Percentiles rank a stretch among this genome's conserved stretches.
Evolutionary conservation across 2,888 invertebrate species (phyloP).

Genomic region (Nephrotoma appendiculata): DNA sequence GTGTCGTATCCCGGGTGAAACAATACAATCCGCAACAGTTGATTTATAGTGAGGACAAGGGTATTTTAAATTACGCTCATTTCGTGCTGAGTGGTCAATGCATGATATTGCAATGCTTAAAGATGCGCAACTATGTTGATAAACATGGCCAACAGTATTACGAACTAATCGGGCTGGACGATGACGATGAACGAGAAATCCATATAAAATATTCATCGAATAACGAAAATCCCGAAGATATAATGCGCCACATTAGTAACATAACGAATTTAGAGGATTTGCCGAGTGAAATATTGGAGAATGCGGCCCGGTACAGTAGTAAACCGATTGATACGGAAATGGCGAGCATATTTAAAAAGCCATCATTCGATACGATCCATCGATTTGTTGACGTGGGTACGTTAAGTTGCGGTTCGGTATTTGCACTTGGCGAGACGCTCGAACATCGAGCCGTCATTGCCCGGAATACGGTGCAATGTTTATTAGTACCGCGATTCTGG

Average conservation of each 20-base stretch:
- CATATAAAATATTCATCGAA: not conserved
- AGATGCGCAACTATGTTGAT: slow-evolving; percentile 15
- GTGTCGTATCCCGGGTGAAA: slow-evolving; percentile 16
- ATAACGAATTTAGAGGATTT: not conserved
- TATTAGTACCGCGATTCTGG: slow-evolving; percentile 56
- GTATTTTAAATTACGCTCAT: slow-evolving; percentile 22
- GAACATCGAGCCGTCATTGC: slow-evolving; percentile 52
- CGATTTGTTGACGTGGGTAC: slow-evolving; percentile 29
- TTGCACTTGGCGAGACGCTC: slow-evolving; percentile 57
- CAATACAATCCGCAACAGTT: slow-evolving; percentile 25
- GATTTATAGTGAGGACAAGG: slow-evolving; percentile 24
- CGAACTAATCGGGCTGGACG: not conserved
- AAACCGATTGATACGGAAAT: not conserved
- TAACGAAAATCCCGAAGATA: not conserved
- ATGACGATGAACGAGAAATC: not conserved
- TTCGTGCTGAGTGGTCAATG: slow-evolving; percentile 30
- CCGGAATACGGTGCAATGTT: slow-evolving; percentile 43
- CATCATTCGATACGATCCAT: slow-evolving; percentile 14
- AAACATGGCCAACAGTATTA: not conserved
- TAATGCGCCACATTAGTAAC: not conserved
- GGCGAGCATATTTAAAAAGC: not conserved
- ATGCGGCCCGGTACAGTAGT: not conserved
- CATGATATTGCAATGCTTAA: slow-evolving; percentile 26
- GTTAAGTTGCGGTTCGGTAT: slow-evolving; percentile 30
- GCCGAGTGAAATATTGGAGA: not conserved